Percentiles rank a stretch among this genome's conserved stretches.
phyloP scores from a whole-genome alignment of 2,888 invertebrate genomes.

The Octonoba sinensis region DNA sequence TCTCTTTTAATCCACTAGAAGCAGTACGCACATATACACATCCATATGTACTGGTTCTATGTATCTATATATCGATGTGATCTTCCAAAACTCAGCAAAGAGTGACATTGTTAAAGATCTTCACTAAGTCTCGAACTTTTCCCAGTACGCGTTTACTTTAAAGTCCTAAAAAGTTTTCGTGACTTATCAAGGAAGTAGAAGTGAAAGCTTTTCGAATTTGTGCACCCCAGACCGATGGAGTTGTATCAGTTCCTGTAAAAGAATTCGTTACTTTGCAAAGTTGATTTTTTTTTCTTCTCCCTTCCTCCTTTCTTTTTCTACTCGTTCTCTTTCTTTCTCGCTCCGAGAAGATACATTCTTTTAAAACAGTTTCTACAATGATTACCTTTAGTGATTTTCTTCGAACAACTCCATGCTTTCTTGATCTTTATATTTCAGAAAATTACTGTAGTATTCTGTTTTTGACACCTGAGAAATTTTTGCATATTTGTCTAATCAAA shows the following conservation, averaged over 20 bases:
- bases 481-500: too few species aligned
- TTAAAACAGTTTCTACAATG: too few species aligned
- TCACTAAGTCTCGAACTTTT: constrained; percentile 9
- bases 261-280: constrained; percentile 26
- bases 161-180: constrained; percentile 51
- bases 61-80: background rate
- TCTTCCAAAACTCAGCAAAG: background rate
- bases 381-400: too few species aligned
- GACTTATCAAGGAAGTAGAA: constrained; percentile 35
- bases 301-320: background rate
- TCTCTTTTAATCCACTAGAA: constrained; percentile 29
- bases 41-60: constrained; percentile 2
- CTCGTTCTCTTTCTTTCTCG: too few species aligned
- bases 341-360: too few species aligned
- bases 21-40: too few species aligned
- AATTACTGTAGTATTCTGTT: too few species aligned
- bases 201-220: constrained; percentile 27
- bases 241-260: constrained; percentile 17
- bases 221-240: background rate
- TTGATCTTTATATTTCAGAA: too few species aligned
- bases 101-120: constrained; percentile 27
- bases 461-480: too few species aligned
- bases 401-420: too few species aligned
- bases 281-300: constrained; percentile 6
- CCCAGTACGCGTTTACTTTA: constrained; percentile 19